These are phyloP conservation scores for Sialis fuliginosa DNA, from an alignment of 2,888 invertebrate genomes.

Conservation along the genomic window DNA sequence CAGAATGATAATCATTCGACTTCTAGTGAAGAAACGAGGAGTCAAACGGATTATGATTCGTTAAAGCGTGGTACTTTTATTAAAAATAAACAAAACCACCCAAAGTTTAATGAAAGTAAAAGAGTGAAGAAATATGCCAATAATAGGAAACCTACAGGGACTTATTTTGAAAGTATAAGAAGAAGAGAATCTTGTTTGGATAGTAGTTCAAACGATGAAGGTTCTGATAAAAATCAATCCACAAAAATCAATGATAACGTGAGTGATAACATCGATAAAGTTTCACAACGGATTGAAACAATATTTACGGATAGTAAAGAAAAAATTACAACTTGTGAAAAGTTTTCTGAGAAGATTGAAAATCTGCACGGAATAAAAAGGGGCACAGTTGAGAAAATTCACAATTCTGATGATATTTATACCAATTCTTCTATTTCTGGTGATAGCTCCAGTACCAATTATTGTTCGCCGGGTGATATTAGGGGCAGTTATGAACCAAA, in stretches of 20 bases:
- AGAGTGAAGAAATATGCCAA: slow-evolving; percentile 14
- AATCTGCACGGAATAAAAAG: slow-evolving; percentile 34
- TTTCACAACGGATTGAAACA: slow-evolving; percentile 37
- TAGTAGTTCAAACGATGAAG: slow-evolving; percentile 30
- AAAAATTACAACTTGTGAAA: slow-evolving; percentile 19
- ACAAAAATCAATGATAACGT: slow-evolving; percentile 24
- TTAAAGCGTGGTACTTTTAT: slow-evolving; percentile 13
- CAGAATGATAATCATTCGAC: slow-evolving; percentile 13
- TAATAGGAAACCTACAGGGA: slow-evolving; percentile 20
- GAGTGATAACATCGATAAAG: slow-evolving; percentile 34
- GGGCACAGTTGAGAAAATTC: neutral
- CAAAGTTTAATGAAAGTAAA: slow-evolving; percentile 15
- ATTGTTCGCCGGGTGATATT: slow-evolving; percentile 3
- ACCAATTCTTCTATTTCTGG: slow-evolving; percentile 5
- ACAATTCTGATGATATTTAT: neutral
- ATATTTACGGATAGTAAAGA: slow-evolving; percentile 20
- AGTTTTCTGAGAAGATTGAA: slow-evolving; percentile 36
- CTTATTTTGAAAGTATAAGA: slow-evolving; percentile 25
- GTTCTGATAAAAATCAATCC: slow-evolving; percentile 11
- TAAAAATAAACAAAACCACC: slow-evolving; percentile 19
- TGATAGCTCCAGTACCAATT: slow-evolving; percentile 5
- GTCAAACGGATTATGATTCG: slow-evolving; percentile 12
- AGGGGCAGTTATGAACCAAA: slow-evolving; percentile 5
- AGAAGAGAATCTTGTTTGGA: slow-evolving; percentile 24
- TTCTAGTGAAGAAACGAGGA: slow-evolving; percentile 11